These are phyloP conservation scores for Lepidothrix coronata DNA, from an alignment of 2,113 vertebrate species.

Conservation along the genomic window DNA sequence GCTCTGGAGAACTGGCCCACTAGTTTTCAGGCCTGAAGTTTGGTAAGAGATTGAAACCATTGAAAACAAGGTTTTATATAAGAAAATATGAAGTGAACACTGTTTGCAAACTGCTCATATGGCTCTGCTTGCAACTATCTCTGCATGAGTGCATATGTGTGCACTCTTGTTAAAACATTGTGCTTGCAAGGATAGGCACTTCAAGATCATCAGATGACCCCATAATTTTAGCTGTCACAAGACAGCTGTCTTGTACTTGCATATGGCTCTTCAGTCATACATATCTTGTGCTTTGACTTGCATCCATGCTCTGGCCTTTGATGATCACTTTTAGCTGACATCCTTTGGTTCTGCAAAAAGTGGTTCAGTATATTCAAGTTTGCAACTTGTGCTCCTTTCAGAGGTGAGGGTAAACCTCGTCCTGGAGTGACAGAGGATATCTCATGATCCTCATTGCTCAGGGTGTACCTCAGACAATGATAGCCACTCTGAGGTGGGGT, in stretches of 20 bases:
- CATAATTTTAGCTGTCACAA: neutral
- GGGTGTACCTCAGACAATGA: neutral
- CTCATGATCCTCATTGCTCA: neutral
- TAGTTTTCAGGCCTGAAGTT: neutral
- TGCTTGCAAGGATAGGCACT: neutral
- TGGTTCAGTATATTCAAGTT: neutral
- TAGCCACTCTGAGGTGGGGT: neutral
- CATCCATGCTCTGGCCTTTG: neutral
- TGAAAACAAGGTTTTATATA: neutral
- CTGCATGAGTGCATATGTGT: neutral
- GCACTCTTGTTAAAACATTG: neutral
- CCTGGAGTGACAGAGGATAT: neutral
- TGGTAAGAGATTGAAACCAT: neutral
- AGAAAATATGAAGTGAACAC: neutral
- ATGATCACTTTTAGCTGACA: neutral
- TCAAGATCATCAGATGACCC: neutral
- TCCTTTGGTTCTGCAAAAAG: neutral
- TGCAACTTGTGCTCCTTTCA: neutral
- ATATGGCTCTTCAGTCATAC: neutral
- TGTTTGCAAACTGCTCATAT: neutral
- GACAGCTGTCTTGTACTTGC: neutral
- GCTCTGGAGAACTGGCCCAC: neutral
- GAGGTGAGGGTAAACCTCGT: neutral
- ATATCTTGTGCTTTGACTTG: neutral
- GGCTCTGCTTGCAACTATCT: neutral